Percentiles rank a stretch among this genome's conserved stretches.
These are phyloP conservation scores for Tridacna gigas DNA, from an alignment of 2,888 invertebrate genomes.

Conservation along the genomic window DNA sequence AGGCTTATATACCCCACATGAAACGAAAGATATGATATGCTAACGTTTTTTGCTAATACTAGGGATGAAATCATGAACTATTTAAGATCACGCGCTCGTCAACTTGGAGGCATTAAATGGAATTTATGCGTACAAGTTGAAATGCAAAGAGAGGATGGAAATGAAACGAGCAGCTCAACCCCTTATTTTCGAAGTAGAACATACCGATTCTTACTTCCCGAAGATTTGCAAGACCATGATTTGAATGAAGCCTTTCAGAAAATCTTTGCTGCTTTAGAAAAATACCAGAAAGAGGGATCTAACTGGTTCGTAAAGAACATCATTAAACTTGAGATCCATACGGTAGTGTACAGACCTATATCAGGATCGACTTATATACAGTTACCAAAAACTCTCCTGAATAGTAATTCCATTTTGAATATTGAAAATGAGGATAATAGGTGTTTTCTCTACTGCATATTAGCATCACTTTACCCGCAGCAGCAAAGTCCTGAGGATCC, in stretches of 20 bases:
- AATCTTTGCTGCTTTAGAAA: slow-evolving; percentile 48
- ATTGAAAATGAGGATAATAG: slow-evolving; percentile 50
- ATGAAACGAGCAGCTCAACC: slow-evolving; percentile 23
- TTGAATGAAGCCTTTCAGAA: slow-evolving; percentile 51
- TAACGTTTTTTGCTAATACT: slow-evolving; percentile 38
- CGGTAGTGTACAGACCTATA: slow-evolving; percentile 47
- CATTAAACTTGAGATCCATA: slow-evolving; percentile 46
- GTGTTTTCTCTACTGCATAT: slow-evolving; percentile 53
- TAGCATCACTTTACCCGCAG: slow-evolving; percentile 48
- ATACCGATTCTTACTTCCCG: slow-evolving; percentile 15
- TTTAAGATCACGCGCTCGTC: slow-evolving; percentile 12
- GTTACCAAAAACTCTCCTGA: slow-evolving; percentile 32
- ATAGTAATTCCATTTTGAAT: slow-evolving; percentile 42
- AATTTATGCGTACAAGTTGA: slow-evolving; percentile 54
- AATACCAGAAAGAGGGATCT: slow-evolving; percentile 42
- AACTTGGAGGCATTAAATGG: slow-evolving; percentile 50
- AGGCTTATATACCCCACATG: slow-evolving; percentile 29
- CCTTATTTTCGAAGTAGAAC: slow-evolving; percentile 40
- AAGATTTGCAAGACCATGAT: slow-evolving; percentile 31
- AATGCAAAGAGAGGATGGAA: slow-evolving; percentile 46
- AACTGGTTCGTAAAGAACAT: slow-evolving; percentile 53
- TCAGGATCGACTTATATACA: slow-evolving; percentile 46
- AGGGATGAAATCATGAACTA: slow-evolving; percentile 13
- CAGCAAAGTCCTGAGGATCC: slow-evolving; percentile 26
- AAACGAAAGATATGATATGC: slow-evolving; percentile 40